Conservation (phyloP, 2,888 invertebrate genomes). For the Ormyrus labotus region DNA sequence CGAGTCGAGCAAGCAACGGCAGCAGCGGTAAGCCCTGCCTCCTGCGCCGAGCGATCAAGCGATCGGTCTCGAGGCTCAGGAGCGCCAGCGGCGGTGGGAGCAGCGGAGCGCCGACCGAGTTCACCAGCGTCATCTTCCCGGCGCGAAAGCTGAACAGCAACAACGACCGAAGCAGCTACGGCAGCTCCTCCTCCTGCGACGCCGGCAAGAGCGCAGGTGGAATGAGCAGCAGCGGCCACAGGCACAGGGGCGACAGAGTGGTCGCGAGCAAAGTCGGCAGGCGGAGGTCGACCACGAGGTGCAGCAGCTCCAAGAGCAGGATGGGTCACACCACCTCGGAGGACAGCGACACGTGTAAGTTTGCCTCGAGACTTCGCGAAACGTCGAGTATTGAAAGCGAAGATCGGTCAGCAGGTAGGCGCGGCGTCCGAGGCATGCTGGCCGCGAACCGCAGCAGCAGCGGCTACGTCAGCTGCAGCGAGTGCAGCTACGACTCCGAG, state of each 20-base stretch:
- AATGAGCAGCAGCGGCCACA: slow-evolving; percentile 57
- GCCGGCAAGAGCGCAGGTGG: slow-evolving; percentile 63
- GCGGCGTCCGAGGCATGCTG: slow-evolving; percentile 60
- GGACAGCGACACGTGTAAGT: slow-evolving; percentile 73
- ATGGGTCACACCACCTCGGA: slow-evolving; percentile 71
- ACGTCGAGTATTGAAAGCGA: not conserved
- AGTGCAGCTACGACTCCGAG: slow-evolving; percentile 90
- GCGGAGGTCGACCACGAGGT: slow-evolving; percentile 68
- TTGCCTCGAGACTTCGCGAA: not conserved
- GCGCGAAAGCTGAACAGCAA: slow-evolving; percentile 65
- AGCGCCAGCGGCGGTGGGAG: slow-evolving; percentile 57
- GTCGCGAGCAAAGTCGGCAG: slow-evolving; percentile 68
- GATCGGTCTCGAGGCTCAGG: slow-evolving; percentile 72
- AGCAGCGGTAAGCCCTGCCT: slow-evolving; percentile 66
- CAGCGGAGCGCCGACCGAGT: slow-evolving; percentile 71
- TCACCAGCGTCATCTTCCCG: slow-evolving; percentile 75
- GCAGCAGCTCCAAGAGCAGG: slow-evolving; percentile 60
- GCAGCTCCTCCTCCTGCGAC: slow-evolving; percentile 73
- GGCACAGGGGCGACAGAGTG: slow-evolving; percentile 62
- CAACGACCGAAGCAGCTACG: slow-evolving; percentile 67
- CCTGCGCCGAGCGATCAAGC: slow-evolving; percentile 71
- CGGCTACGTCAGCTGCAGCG: slow-evolving; percentile 90
- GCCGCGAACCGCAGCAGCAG: slow-evolving; percentile 77
- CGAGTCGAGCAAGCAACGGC: slow-evolving; percentile 57
- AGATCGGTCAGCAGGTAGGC: slow-evolving; percentile 62